A percentile compares a stretch with the other conserved stretches of the same genome.
Conservation (phyloP, 2,888 invertebrate genomes). For the Temnothorax rugatulus region DNA sequence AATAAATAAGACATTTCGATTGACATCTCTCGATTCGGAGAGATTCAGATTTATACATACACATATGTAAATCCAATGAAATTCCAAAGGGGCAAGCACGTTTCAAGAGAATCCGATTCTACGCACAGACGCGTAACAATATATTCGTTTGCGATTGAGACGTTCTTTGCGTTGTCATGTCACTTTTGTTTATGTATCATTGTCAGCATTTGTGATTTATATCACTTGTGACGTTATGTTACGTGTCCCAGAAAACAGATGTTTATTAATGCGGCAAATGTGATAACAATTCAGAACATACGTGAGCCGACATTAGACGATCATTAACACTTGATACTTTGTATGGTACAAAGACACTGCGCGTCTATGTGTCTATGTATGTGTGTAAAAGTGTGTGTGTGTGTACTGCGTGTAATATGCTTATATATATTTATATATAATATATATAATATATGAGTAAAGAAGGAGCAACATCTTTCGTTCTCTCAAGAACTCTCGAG, state of each 20-base stretch:
- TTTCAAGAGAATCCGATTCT: constrained; percentile 19
- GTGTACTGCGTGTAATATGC: constrained; percentile 27
- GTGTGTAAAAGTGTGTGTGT: constrained; percentile 24
- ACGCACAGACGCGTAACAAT: constrained; percentile 3
- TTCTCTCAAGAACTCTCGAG: constrained; percentile 69
- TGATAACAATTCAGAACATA: constrained; percentile 56
- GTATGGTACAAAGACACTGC: constrained; percentile 62
- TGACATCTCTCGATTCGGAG: constrained; percentile 3
- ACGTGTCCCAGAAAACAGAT: constrained; percentile 54
- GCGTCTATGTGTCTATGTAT: constrained; percentile 51
- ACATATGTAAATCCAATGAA: constrained; percentile 56
- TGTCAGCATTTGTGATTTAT: constrained; percentile 14
- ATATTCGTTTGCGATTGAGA: not conserved
- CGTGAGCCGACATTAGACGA: constrained; percentile 59
- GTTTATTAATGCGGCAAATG: constrained; percentile 50
- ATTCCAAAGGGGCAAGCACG: constrained; percentile 45
- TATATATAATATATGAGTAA: constrained; percentile 28
- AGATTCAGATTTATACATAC: constrained; percentile 53
- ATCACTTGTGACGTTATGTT: constrained; percentile 58
- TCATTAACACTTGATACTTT: constrained; percentile 65
- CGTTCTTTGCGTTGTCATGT: not conserved
- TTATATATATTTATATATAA: constrained; percentile 31
- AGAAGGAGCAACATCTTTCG: constrained; percentile 61
- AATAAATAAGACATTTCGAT: constrained; percentile 14
- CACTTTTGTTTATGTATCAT: not conserved